phyloP scores from a whole-genome alignment of 2,888 invertebrate species.

The Thyatira batis region DNA sequence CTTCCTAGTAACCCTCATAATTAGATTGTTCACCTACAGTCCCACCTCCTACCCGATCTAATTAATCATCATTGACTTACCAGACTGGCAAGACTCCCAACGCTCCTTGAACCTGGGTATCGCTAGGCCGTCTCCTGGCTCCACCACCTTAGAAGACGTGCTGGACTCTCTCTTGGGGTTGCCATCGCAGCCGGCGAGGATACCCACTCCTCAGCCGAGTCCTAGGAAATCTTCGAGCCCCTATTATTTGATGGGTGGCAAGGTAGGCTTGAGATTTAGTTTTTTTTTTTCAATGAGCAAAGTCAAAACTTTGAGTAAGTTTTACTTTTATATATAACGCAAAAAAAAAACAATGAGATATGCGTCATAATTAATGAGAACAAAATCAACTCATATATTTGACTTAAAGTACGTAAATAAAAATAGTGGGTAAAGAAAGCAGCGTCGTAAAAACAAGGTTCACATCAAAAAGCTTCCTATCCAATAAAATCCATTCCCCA shows the following conservation, averaged over 20 bases:
- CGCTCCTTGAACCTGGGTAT: conserved; percentile 78
- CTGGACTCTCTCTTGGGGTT: conserved; percentile 95
- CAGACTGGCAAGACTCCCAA: conserved; percentile 80
- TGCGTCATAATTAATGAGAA: too few species aligned
- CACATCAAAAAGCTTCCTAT: conserved; percentile 20
- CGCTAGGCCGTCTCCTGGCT: conserved; percentile 88
- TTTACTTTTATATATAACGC: too few species aligned
- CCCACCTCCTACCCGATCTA: conserved; percentile 10
- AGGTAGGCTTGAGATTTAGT: conserved; percentile 49
- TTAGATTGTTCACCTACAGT: not conserved
- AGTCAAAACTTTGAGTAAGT: too few species aligned
- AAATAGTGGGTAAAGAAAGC: not conserved
- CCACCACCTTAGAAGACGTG: conserved; percentile 96
- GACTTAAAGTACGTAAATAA: too few species aligned
- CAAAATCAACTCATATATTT: too few species aligned
- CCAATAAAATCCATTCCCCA: conserved; percentile 35
- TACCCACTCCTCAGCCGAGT: conserved; percentile 86
- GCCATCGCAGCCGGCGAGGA: conserved; percentile 87
- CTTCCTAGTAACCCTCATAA: too few species aligned
- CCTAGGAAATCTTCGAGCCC: conserved; percentile 76
- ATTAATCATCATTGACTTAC: conserved; percentile 14
- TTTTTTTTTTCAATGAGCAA: not conserved
- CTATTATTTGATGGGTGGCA: conserved; percentile 74
- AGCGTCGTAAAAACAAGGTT: conserved; percentile 1
- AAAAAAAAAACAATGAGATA: too few species aligned